These are phyloP conservation scores for Sphaerodactylus townsendi DNA, from an alignment of 2,113 vertebrate species.

Conservation along the genomic window DNA sequence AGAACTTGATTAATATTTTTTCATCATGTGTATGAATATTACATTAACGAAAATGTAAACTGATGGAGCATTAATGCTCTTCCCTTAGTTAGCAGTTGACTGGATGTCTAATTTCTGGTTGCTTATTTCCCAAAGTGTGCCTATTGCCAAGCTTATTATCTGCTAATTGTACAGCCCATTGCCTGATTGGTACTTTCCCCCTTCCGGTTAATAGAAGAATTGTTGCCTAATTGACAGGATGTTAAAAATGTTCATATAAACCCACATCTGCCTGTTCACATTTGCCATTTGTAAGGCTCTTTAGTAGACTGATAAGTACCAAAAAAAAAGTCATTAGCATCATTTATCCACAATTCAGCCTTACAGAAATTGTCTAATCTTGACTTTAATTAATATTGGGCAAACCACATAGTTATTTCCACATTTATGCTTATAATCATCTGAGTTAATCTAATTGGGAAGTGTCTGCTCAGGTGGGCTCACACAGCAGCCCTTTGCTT, in stretches of 20 bases:
- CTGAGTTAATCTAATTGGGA: neutral
- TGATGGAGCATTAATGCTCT: neutral
- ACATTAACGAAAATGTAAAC: neutral
- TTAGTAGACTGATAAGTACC: neutral
- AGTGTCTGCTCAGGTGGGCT: rapidly evolving
- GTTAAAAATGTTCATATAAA: neutral
- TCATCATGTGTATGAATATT: neutral
- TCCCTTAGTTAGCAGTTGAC: neutral
- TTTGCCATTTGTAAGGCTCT: neutral
- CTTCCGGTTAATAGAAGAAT: neutral
- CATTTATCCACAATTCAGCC: neutral
- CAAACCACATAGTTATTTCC: neutral
- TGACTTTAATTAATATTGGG: neutral
- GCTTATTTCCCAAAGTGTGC: neutral
- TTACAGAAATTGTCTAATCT: rapidly evolving
- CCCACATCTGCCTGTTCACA: neutral
- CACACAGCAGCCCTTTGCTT: neutral
- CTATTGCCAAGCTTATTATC: neutral
- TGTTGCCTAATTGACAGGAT: neutral
- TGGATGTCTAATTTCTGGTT: neutral
- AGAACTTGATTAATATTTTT: neutral
- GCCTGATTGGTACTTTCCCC: neutral
- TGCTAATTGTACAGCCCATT: neutral
- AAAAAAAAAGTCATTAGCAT: neutral
- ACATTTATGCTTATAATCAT: neutral